Evolutionary conservation across 2,113 vertebrate genomes (phyloP).

Genomic region (Cavia aperea): DNA sequence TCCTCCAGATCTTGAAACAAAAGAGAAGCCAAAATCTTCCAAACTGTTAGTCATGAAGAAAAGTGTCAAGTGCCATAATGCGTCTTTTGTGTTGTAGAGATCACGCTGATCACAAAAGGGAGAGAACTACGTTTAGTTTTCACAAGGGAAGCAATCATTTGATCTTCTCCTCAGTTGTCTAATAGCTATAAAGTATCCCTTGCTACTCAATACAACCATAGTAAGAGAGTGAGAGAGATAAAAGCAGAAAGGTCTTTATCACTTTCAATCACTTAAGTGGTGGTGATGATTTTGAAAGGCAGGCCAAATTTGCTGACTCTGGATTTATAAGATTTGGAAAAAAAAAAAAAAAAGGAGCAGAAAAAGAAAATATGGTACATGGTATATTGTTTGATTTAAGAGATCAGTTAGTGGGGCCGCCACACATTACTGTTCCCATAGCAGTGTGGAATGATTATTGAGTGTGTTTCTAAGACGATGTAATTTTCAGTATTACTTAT

Average conservation of each 20-base stretch:
- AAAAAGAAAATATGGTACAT: background rate
- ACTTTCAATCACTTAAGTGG: background rate
- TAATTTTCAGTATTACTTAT: background rate
- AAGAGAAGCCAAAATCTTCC: background rate
- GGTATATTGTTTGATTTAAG: background rate
- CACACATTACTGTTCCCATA: background rate
- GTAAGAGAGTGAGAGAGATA: background rate
- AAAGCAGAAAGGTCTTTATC: constrained; percentile 16
- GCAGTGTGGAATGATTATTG: background rate
- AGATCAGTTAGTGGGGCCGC: background rate
- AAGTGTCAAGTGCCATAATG: background rate
- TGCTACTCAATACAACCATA: background rate
- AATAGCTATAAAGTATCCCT: background rate
- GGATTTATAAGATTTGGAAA: background rate
- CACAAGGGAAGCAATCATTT: background rate
- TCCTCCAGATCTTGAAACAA: background rate
- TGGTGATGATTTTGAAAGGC: background rate
- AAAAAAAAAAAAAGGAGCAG: background rate
- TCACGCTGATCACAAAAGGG: background rate
- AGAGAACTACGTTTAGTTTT: constrained; percentile 3
- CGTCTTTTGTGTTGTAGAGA: background rate
- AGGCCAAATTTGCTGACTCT: background rate
- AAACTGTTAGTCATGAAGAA: background rate
- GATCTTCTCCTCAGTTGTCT: background rate
- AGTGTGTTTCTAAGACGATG: background rate